Evolutionary conservation across 2,113 vertebrate species (phyloP), one percentile per base, ranked within the genome.

Genomic region (Aphyosemion australe): DNA sequence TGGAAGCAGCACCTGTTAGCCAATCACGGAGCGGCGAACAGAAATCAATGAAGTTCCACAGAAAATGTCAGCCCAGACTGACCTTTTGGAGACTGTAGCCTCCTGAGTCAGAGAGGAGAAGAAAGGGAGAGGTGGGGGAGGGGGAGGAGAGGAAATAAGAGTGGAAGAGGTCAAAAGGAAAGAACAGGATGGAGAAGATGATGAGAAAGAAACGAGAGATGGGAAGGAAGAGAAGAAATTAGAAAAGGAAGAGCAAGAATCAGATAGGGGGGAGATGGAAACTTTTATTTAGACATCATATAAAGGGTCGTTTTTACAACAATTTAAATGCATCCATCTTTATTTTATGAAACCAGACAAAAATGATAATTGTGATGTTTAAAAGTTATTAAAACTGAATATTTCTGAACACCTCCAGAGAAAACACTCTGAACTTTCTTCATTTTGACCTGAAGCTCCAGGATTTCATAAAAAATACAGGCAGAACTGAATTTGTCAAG

Each of bases 31-130:
- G 62, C 42, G 20, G 52, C 12, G 8, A 81, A 67, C 12, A 61
- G 72, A 88, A 90, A 92, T 92, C 89, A 83, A 92, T 90, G 88
- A 72, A 64, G 79, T 90, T 87, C 76, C 83, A 59, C 58, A 61
- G 88, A 89, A 91, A 93, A 93, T 91, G 90, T 91, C 91, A 92
- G 88, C 74, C 42, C 20, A 61, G 77, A 74, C 48, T 89, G 90
- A 91, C 92, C 91, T 91, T 91, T 90, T 16, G 55, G 84, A 82
- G 82, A 77, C 60, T 74, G 58, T 74, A 74, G 79, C 87, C 82
- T 83, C 86, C 76, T 73, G 84, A 85, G 84, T 74, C 79, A 57
- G 69, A 77, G 59, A 80, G 73, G 72, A 61, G 63, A 56, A 41
- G 51, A 61, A 37, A 54, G 58, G 61, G 31, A 63, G 26, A 70